These are phyloP conservation scores for Zaprionus camerounensis DNA, from an alignment of 1,140 invertebrate species.

Conservation along the genomic window DNA sequence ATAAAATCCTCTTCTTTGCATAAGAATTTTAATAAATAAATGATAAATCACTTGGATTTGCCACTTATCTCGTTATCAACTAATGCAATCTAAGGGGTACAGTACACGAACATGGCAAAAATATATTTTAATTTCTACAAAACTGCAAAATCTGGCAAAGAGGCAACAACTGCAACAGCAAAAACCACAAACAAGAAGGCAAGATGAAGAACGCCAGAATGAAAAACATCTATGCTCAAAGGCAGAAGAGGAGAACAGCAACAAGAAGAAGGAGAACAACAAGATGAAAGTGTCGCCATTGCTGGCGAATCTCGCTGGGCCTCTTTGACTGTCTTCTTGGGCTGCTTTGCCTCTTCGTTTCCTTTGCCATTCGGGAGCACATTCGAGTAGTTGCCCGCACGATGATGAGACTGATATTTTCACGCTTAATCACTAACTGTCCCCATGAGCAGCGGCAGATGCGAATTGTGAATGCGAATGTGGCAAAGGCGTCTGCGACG, in stretches of 20 bases:
- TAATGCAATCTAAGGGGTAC: constrained; percentile 17
- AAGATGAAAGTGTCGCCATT: constrained; percentile 56
- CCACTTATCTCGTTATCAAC: constrained; percentile 13
- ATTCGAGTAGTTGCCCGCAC: constrained; percentile 45
- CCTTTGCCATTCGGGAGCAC: constrained; percentile 2
- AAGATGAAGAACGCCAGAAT: constrained; percentile 12
- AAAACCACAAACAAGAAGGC: constrained; percentile 15
- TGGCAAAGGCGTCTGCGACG: constrained; percentile 44
- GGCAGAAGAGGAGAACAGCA: constrained; percentile 2
- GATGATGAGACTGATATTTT: constrained; percentile 74
- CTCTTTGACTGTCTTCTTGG: constrained; percentile 14
- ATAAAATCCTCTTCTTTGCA: not conserved
- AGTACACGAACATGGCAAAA: constrained; percentile 33
- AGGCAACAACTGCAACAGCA: not conserved
- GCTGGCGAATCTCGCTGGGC: constrained; percentile 25
- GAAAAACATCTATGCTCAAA: constrained; percentile 4
- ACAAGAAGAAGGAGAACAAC: constrained; percentile 18
- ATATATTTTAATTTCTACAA: constrained; percentile 36
- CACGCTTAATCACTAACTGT: constrained; percentile 82
- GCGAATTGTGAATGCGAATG: constrained; percentile 15
- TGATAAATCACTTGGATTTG: not conserved
- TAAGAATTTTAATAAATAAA: not conserved
- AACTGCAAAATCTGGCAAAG: constrained; percentile 22
- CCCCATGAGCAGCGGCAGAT: constrained; percentile 39
- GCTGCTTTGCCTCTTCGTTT: constrained; percentile 14